Evolutionary conservation across 2,797 vertebrate species (phyloP), one percentile per base, ranked within the genome.

Genomic region (Platyrinchus mystaceus): DNA sequence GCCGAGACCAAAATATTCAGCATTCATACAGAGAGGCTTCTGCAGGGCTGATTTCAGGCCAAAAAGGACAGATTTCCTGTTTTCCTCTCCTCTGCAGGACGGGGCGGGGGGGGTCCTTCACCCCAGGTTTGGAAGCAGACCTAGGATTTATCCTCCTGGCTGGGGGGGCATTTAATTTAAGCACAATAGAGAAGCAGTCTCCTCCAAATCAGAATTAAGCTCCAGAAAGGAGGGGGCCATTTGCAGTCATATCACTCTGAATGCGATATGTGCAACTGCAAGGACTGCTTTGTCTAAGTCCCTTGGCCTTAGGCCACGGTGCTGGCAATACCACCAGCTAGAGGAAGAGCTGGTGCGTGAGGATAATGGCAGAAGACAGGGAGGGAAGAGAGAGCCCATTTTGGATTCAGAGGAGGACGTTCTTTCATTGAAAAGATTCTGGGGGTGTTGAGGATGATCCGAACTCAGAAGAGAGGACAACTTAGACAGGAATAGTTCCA

Each of bases 201-300:
- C 90, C 55, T 90, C 59, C 83, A 87, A 86, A 49, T 93, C 93
- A 32, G 91, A 95, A 87, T 85, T 66, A 87, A 94, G 93, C 90
- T 89, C 86, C 92, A 83, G 94, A 85, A 94, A 93, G 96, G 94
- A 92, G 94, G 93, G 95, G 91, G 87, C 90, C 96, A 95, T 96
- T 94, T 96, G 95, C 95, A 97, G 96, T 92, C 96, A 5, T 92
- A 96, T 96, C 97, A 94, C 96, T 96, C 83, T 56, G 92, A 97
- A 94, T 80, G 93, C 79, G 68, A 94, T 95, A 95, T 96, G 95
- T 96, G 95, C 91, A 89, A 96, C 95, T 96, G 95, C 95, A 95
- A 96, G 94, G 94, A 95, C 96, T 97, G 97, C 98, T 98, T 98
- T 98, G 97, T 98, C 97, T 98, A 95, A 98, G 96, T 98, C 97